These are phyloP conservation scores for Watsonalla cultraria DNA, from an alignment of 2,888 invertebrate species.

Conservation along the genomic window DNA sequence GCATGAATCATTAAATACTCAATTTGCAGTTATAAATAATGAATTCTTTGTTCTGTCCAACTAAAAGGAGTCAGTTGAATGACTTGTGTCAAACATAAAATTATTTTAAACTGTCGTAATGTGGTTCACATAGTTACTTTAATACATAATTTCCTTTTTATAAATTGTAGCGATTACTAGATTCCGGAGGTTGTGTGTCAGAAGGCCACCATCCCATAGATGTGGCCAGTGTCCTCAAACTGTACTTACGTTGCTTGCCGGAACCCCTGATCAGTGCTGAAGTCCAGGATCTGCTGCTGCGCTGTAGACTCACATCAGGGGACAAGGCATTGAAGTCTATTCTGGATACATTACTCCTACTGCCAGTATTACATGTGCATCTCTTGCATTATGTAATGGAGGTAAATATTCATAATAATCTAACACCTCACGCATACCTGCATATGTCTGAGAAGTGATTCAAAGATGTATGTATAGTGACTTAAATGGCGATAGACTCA, in stretches of 20 bases:
- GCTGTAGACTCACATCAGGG: constrained; percentile 79
- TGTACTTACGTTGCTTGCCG: constrained; percentile 90
- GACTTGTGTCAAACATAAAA: no score
- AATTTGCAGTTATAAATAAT: no score
- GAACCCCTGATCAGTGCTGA: constrained; percentile 87
- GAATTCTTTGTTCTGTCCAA: no score
- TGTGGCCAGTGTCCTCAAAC: constrained; percentile 90
- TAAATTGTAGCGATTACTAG: constrained; percentile 79
- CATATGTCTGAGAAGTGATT: no score
- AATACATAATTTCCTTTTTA: background rate
- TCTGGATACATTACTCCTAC: constrained; percentile 83
- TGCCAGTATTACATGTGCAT: constrained; percentile 88
- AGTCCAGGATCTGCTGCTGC: constrained; percentile 88
- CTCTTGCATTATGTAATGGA: constrained; percentile 90
- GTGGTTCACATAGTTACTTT: no score
- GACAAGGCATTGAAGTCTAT: constrained; percentile 81
- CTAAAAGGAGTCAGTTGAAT: no score
- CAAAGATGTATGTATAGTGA: no score
- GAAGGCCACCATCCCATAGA: constrained; percentile 89
- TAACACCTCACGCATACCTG: no score
- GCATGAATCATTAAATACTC: no score
- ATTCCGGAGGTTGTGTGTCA: constrained; percentile 84
- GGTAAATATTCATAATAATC: constrained; percentile 63
- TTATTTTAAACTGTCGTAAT: no score
- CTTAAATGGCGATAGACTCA: no score